Conservation (phyloP, 1,140 invertebrate species). For the Pseudomyrmex sp. region DNA sequence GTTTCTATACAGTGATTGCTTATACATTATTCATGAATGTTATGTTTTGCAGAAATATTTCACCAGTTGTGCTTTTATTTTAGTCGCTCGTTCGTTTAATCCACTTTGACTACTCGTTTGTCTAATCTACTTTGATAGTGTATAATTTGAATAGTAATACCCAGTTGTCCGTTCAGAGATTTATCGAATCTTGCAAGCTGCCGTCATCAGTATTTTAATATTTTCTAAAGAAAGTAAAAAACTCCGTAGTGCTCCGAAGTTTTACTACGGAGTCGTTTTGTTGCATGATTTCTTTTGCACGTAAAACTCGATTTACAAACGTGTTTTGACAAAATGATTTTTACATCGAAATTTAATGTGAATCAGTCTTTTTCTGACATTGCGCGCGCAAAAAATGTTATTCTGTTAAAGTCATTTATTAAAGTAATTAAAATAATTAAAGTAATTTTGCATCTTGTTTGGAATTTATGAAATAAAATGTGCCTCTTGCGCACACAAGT, state of each 20-base stretch:
- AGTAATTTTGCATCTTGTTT: too few species aligned
- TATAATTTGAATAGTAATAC: slow-evolving; percentile 55
- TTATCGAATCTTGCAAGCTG: background rate
- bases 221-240: background rate
- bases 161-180: background rate
- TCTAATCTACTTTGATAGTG: slow-evolving; percentile 34
- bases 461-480: too few species aligned
- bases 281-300: background rate
- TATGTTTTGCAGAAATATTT: slow-evolving; percentile 45
- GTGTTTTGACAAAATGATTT: too few species aligned
- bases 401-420: too few species aligned
- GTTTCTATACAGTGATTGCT: slow-evolving; percentile 1
- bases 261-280: too few species aligned
- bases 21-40: slow-evolving; percentile 62
- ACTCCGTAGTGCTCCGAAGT: too few species aligned
- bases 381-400: too few species aligned
- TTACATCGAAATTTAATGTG: too few species aligned
- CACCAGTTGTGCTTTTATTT: slow-evolving; percentile 12
- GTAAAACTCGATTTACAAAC: background rate
- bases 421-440: too few species aligned
- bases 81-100: slow-evolving; percentile 30
- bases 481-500: too few species aligned
- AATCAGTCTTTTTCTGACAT: too few species aligned
- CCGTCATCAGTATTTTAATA: background rate
- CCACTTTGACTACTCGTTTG: slow-evolving; percentile 43